Base-by-base conservation (phyloP, 2,113 vertebrate genomes). In the Octodon degus region DNA sequence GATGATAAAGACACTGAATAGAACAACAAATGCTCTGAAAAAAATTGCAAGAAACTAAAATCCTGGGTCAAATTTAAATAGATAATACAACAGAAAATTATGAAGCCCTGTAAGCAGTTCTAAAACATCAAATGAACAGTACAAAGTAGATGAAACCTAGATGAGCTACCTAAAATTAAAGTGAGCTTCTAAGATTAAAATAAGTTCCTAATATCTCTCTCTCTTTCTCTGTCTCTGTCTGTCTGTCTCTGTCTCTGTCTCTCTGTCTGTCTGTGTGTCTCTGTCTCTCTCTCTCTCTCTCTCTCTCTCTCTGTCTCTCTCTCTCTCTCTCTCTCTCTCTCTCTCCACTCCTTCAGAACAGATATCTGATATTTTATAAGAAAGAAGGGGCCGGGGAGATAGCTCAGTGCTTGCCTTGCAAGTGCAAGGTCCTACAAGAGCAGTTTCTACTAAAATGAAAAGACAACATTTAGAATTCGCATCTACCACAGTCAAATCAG, bases 71-170 rank as follows among this genome's bases (percentile, higher is more conserved):
- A 86, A 95, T 82, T 89, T 86, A 86, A 87, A 94, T 14, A 84
- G 76, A 74, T 37, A 95, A 84, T 55, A 5, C 5, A 88, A 94
- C 3, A 86, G 2, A 90, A 92, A 74, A 82, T 40, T 62, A 81
- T 20, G 11, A 60, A 89, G 43, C 74, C 10, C 68, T 81, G 19
- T 55, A 91, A 86, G 74, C 91, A 27, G 43, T 55, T 88, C 43
- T 14, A 85, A 94, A 96, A 85, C n/a, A 88, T n/a, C 43, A 93
- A 65, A 22, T 72, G 32, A 92, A 91, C 8, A 89, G 17, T 27
- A 72, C 5, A 96, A 96, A 96, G 53, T 82, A 40, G 67, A 86
- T 27, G 89, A 94, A 90, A 58, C 20, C 65, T 86, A 84, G 63
- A 90, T 47, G 32, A 50, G 50, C 50, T 50, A 50, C 50, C 11